phyloP scores from a whole-genome alignment of 1,140 invertebrate genomes.

The Metaphire vulgaris region DNA sequence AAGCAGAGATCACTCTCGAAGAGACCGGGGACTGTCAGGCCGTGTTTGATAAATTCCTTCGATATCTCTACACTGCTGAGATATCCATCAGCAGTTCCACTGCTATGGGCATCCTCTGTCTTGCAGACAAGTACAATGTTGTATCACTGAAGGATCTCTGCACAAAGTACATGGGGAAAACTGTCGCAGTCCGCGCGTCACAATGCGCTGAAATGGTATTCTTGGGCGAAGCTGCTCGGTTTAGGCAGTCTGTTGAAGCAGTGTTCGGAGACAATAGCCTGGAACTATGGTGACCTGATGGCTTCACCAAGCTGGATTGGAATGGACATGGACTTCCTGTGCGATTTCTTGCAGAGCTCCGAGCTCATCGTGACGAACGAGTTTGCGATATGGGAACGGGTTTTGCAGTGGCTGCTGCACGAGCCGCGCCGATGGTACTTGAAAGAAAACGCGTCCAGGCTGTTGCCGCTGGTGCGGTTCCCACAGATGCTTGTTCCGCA shows the following conservation, averaged over 20 bases:
- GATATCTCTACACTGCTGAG: constrained; percentile 50
- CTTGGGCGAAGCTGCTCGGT: constrained; percentile 48
- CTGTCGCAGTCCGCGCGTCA: constrained; percentile 43
- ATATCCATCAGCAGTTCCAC: constrained; percentile 41
- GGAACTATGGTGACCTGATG: constrained; percentile 48
- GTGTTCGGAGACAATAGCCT: constrained; percentile 50
- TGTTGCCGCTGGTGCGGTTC: constrained; percentile 50
- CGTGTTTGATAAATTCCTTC: constrained; percentile 48
- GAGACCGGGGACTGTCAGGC: constrained; percentile 47
- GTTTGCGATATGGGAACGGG: constrained; percentile 37
- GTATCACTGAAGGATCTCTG: constrained; percentile 47
- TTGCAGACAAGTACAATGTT: constrained; percentile 52
- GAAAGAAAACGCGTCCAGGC: constrained; percentile 34
- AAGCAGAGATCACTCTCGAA: constrained; percentile 41
- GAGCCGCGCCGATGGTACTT: constrained; percentile 29
- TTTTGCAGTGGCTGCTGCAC: constrained; percentile 41
- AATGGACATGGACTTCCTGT: constrained; percentile 49
- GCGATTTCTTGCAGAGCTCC: constrained; percentile 43
- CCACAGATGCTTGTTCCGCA: constrained; percentile 49
- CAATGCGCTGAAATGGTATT: constrained; percentile 50
- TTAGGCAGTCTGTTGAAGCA: constrained; percentile 41
- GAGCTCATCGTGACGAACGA: constrained; percentile 46
- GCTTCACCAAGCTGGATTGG: constrained; percentile 42
- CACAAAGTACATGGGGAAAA: constrained; percentile 48
- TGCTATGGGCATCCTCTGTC: constrained; percentile 49